Base-by-base conservation (phyloP, 2,113 vertebrate species). In the Phalacrocorax aristotelis region DNA sequence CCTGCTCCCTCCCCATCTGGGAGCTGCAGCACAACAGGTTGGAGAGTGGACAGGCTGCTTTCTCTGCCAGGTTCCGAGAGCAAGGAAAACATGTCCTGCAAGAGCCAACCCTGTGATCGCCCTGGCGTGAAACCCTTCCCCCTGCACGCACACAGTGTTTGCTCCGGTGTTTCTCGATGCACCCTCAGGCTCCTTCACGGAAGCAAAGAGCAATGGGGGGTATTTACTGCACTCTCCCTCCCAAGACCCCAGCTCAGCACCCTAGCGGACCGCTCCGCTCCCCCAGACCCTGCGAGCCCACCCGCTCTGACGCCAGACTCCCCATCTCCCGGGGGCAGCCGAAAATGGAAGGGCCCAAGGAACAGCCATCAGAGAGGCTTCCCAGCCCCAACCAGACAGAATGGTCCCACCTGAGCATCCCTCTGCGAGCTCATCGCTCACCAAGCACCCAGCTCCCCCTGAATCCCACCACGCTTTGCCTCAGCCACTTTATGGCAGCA, bases 141-240 rank as follows among this genome's bases (percentile, higher is more conserved):
- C 49, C 9, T 5, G 17, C 15, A 1, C 4, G 7, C 23, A 4
- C 44, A 5, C 0, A 0, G 3, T 1, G 8, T 25, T 48, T 6
- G 40, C 51, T 7, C 54, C 1, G 2, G 21, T 4, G 6, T 25
- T 29, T 55, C 82, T 19, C 0, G 7, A 22, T 4, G 46, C 12
- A 6, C 62, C 14, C 52, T 13, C 23, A 1, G 36, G 60, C 6
- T 85, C 86, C 76, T 32, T 6, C 4, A 0, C 26, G 0, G 21
- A 16, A 54, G 79, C 74, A 19, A 29, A 32, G 40, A 54, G 15
- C 30, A 10, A 1, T 0, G 0, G 13, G 30, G 19, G 30, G 64
- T 51, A 27, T 38, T 65, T 27, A 36, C 6, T 9, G 16, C 34
- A 9, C 11, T 8, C 27, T 34, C 29, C 40, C 54, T 36, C 11